These are phyloP conservation scores for Watsonalla binaria DNA, from an alignment of 2,888 invertebrate species.

Conservation along the genomic window DNA sequence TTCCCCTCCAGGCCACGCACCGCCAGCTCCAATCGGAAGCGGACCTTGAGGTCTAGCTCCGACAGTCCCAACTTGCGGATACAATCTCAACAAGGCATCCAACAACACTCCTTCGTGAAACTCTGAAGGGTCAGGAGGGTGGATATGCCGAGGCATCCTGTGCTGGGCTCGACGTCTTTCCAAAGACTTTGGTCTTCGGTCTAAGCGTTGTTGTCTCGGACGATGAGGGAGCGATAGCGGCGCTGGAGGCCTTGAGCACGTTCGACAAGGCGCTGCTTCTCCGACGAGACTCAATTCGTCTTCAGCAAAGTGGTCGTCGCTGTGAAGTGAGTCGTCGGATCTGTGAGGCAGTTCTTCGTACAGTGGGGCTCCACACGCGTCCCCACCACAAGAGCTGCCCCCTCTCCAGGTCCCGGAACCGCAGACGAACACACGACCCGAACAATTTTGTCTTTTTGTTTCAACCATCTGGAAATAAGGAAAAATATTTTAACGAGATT, in stretches of 20 bases:
- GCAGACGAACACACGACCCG: conserved; percentile 83
- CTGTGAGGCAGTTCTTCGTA: conserved; percentile 87
- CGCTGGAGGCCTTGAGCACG: conserved; percentile 71
- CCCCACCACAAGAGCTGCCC: conserved; percentile 67
- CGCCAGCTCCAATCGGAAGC: conserved; percentile 77
- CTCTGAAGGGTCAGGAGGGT: conserved; percentile 86
- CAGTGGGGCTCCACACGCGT: conserved; percentile 82
- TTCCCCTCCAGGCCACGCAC: conserved; percentile 84
- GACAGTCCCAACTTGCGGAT: conserved; percentile 84
- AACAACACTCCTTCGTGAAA: conserved; percentile 90
- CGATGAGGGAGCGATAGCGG: conserved; percentile 77
- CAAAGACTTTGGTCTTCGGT: conserved; percentile 77
- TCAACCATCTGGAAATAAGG: conserved; percentile 81
- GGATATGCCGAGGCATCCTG: conserved; percentile 71
- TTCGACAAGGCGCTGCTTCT: conserved; percentile 69
- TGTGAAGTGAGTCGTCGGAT: conserved; percentile 80
- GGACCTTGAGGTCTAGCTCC: conserved; percentile 74
- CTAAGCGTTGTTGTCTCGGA: conserved; percentile 78
- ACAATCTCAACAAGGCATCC: conserved; percentile 84
- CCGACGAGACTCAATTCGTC: conserved; percentile 83
- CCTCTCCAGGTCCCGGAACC: conserved; percentile 79
- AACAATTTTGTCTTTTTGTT: conserved; percentile 80
- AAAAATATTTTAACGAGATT: conserved; percentile 1
- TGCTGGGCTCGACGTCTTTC: conserved; percentile 72
- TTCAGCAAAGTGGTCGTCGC: conserved; percentile 92